Evolutionary conservation across 1,140 invertebrate species (phyloP).

Genomic region (Drosophila kohkoa): DNA sequence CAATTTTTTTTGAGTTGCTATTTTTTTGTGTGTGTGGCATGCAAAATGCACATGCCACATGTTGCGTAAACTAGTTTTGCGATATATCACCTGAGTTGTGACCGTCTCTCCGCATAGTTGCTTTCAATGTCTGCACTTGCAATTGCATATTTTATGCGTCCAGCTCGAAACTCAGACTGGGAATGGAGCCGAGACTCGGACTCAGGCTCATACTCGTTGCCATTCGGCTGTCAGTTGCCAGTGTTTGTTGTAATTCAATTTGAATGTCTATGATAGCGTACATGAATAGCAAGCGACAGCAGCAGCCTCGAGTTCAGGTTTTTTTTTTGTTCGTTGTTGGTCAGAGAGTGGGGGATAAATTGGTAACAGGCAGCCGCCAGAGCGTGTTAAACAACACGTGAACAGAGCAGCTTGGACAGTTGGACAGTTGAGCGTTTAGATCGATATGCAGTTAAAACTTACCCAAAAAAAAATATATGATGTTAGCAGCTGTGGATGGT

Average conservation of each 20-base stretch:
- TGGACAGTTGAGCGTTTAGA: conserved; percentile 20
- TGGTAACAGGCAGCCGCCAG: conserved; percentile 47
- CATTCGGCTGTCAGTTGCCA: conserved; percentile 39
- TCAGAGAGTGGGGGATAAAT: conserved; percentile 7
- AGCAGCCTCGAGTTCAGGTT: conserved; percentile 5
- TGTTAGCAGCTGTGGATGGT: conserved; percentile 18
- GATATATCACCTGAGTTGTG: conserved; percentile 76
- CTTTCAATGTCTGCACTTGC: conserved; percentile 43
- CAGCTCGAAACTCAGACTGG: background rate
- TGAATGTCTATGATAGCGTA: conserved; percentile 52
- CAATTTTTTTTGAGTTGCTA: conserved; percentile 71
- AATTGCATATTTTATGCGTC: conserved; percentile 52
- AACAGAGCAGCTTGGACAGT: conserved; percentile 44
- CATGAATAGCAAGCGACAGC: conserved; percentile 43
- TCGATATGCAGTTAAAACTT: conserved; percentile 39
- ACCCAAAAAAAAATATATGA: conserved; percentile 26
- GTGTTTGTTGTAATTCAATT: conserved; percentile 56
- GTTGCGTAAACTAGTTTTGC: conserved; percentile 82
- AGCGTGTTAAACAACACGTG: conserved; percentile 58
- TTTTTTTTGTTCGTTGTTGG: background rate
- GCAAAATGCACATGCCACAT: conserved; percentile 79
- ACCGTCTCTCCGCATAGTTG: conserved; percentile 21
- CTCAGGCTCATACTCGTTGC: background rate
- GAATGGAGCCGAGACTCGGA: background rate
- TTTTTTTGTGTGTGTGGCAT: conserved; percentile 65